These are phyloP conservation scores for Trachymyrmex cornetzi DNA, from an alignment of 1,140 invertebrate species.

Conservation along the genomic window DNA sequence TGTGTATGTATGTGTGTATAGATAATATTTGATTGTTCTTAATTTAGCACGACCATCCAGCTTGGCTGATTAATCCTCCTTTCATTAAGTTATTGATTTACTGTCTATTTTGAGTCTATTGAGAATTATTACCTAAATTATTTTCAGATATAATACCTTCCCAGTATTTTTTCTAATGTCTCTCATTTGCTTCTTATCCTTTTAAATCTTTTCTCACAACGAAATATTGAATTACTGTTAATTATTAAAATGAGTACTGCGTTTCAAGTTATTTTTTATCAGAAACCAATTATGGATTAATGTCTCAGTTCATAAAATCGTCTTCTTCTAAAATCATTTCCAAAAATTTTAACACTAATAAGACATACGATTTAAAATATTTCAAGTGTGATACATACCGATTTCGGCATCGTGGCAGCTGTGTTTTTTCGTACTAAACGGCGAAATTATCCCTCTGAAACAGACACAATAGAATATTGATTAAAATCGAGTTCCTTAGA, in stretches of 20 bases:
- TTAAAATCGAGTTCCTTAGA: not conserved
- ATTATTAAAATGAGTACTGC: not conserved
- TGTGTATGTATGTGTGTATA: too few relatives aligned
- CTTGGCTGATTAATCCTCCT: too few relatives aligned
- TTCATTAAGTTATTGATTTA: too few relatives aligned
- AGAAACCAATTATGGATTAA: not conserved
- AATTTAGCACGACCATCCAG: too few relatives aligned
- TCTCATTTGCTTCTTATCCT: not conserved
- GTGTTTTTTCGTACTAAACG: conserved; percentile 64
- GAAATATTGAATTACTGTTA: not conserved
- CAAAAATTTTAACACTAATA: not conserved
- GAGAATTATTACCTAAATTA: too few relatives aligned
- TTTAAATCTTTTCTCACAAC: not conserved
- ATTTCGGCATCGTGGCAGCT: conserved; percentile 83
- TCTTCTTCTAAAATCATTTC: not conserved
- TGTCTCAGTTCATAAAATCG: not conserved
- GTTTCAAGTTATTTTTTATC: not conserved
- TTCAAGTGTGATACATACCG: conserved; percentile 75
- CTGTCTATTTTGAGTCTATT: too few relatives aligned
- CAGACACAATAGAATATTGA: conserved; percentile 71
- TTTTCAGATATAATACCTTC: too few relatives aligned
- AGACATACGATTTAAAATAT: not conserved
- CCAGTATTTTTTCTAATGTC: not conserved
- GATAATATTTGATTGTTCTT: too few relatives aligned
- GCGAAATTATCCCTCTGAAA: conserved; percentile 77